A percentile compares a stretch with the other conserved stretches of the same genome.
These are phyloP conservation scores for Atherinosoma microstoma DNA, from an alignment of 2,797 vertebrate genomes.

Conservation along the genomic window DNA sequence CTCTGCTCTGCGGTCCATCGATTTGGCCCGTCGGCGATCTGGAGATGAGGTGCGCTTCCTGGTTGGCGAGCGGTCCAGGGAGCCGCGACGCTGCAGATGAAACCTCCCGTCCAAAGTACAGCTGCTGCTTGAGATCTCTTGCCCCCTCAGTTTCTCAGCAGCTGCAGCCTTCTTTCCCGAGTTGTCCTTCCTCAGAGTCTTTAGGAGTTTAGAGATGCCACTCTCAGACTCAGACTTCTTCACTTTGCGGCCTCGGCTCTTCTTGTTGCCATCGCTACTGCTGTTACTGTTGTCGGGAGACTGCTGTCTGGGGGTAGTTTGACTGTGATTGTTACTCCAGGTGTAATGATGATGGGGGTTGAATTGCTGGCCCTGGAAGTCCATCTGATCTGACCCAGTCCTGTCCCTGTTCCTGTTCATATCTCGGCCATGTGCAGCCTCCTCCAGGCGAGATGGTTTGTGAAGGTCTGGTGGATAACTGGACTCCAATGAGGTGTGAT, in stretches of 20 bases:
- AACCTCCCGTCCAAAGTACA: constrained; percentile 75
- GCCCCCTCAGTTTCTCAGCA: constrained; percentile 81
- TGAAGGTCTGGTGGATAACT: constrained; percentile 96
- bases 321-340: constrained; percentile 88
- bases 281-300: constrained; percentile 83
- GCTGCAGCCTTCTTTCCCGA: constrained; percentile 85
- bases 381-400: constrained; percentile 85
- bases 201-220: constrained; percentile 85
- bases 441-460: constrained; percentile 94
- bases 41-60: constrained; percentile 85
- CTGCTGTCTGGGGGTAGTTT: constrained; percentile 85
- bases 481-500: constrained; percentile 93
- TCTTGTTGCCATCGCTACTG: constrained; percentile 76
- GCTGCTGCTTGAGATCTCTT: constrained; percentile 80
- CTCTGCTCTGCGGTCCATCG: constrained; percentile 84
- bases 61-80: constrained; percentile 90
- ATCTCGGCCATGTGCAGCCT: constrained; percentile 85
- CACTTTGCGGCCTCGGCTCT: constrained; percentile 80
- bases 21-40: constrained; percentile 86
- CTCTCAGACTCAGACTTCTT: constrained; percentile 87
- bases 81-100: constrained; percentile 81
- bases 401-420: constrained; percentile 75
- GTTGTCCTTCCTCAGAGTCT: constrained; percentile 85
- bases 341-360: constrained; percentile 87
- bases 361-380: constrained; percentile 80